These are phyloP conservation scores for Lydus trimaculatus DNA, from an alignment of 2,888 invertebrate genomes.

Conservation along the genomic window DNA sequence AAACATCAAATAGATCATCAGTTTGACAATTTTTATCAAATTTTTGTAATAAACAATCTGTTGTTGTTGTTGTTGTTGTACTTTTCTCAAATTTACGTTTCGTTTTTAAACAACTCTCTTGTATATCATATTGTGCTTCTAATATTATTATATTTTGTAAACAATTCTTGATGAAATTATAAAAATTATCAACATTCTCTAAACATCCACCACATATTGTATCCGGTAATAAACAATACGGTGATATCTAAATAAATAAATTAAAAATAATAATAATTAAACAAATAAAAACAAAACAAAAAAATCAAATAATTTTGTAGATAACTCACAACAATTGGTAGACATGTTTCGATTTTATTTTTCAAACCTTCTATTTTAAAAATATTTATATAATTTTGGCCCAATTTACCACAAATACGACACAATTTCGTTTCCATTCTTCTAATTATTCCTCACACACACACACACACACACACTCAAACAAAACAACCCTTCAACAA, in stretches of 20 bases:
- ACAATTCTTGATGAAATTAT: slow-evolving; percentile 56
- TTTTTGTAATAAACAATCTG: slow-evolving; percentile 54
- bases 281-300: too few species aligned
- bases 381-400: slow-evolving; percentile 54
- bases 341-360: slow-evolving; percentile 59
- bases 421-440: slow-evolving; percentile 57
- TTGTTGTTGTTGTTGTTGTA: slow-evolving; percentile 59
- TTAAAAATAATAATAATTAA: not conserved
- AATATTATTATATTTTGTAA: slow-evolving; percentile 56
- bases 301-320: too few species aligned
- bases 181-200: slow-evolving; percentile 54
- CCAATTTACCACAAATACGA: slow-evolving; percentile 56
- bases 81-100: slow-evolving; percentile 60
- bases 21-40: slow-evolving; percentile 53
- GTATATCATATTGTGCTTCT: slow-evolving; percentile 56
- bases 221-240: slow-evolving; percentile 55
- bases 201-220: slow-evolving; percentile 56
- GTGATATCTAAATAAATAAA: slow-evolving; percentile 48
- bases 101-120: slow-evolving; percentile 55
- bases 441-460: too few species aligned
- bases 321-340: slow-evolving; percentile 59
- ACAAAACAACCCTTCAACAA: not conserved
- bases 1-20: slow-evolving; percentile 48
- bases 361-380: slow-evolving; percentile 57
- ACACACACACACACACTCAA: not conserved